These are phyloP conservation scores for Baronia brevicornis DNA, from an alignment of 2,888 invertebrate species.

Conservation along the genomic window DNA sequence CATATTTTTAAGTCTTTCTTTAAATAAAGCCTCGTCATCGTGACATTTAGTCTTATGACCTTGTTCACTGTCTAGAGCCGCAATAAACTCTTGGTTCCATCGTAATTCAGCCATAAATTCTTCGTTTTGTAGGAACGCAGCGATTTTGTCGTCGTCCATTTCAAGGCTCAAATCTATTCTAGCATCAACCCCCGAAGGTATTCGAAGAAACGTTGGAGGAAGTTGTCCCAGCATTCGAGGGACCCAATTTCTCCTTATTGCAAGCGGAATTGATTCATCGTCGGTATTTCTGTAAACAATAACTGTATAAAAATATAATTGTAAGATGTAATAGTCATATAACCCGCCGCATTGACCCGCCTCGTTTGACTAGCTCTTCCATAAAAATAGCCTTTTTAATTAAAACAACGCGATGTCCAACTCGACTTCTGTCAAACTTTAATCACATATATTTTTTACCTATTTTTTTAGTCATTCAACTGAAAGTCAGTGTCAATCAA, in stretches of 20 bases:
- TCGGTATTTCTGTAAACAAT: constrained; percentile 50
- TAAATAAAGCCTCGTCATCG: constrained; percentile 83
- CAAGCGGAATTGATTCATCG: constrained; percentile 59
- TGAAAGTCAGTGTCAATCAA: too few species aligned
- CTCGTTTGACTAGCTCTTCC: too few species aligned
- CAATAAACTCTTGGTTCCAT: constrained; percentile 91
- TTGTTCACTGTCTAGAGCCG: constrained; percentile 85
- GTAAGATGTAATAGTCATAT: constrained; percentile 2
- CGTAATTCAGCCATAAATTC: constrained; percentile 91
- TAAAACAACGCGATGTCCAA: too few species aligned
- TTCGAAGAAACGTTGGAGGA: constrained; percentile 86
- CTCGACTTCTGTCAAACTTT: too few species aligned
- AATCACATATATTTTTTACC: too few species aligned
- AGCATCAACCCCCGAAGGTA: constrained; percentile 68
- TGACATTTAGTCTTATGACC: constrained; percentile 65
- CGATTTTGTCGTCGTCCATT: constrained; percentile 90
- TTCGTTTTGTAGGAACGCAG: constrained; percentile 90
- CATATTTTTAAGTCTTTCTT: constrained; percentile 87
- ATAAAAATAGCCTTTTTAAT: too few species aligned
- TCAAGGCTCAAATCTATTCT: constrained; percentile 71
- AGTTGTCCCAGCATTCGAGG: constrained; percentile 86
- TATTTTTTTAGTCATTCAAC: too few species aligned
- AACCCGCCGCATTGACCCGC: too few species aligned
- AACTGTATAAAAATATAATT: constrained; percentile 12
- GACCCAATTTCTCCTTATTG: constrained; percentile 80